Evolutionary conservation across 1,140 invertebrate genomes (phyloP).

Genomic region (Alviniconcha marisindica): DNA sequence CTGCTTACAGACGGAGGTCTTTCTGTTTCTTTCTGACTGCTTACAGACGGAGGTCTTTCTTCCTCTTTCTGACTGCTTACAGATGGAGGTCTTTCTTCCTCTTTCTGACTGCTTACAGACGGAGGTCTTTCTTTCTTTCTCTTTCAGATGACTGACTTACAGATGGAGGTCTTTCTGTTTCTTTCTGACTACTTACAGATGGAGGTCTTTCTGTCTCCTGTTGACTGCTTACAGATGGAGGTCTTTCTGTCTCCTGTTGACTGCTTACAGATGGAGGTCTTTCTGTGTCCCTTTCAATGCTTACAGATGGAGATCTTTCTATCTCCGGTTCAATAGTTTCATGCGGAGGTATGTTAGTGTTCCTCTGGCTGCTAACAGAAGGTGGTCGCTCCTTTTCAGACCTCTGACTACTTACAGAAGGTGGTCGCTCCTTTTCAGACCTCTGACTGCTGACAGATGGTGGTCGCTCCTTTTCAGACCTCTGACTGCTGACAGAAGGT

Average conservation of each 20-base stretch:
- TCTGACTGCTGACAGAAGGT: neutral
- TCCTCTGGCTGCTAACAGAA: too few species aligned
- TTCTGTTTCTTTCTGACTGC: neutral
- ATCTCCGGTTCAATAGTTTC: neutral
- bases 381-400: too few species aligned
- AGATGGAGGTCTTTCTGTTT: too few species aligned
- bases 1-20: conserved; percentile 1
- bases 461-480: neutral
- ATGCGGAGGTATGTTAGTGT: too few species aligned
- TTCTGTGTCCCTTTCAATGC: neutral
- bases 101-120: neutral
- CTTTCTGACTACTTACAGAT: too few species aligned
- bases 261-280: neutral
- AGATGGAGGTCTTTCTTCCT: neutral
- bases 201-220: too few species aligned
- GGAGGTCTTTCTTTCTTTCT: neutral
- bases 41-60: neutral
- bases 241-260: too few species aligned
- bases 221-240: too few species aligned
- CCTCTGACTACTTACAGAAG: too few species aligned
- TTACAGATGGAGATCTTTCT: neutral
- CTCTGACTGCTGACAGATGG: neutral
- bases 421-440: too few species aligned
- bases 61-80: neutral
- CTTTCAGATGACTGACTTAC: neutral